Percentiles rank a stretch among this genome's conserved stretches.
Evolutionary conservation across 2,797 vertebrate genomes (phyloP).

Genomic region (Picus viridis): DNA sequence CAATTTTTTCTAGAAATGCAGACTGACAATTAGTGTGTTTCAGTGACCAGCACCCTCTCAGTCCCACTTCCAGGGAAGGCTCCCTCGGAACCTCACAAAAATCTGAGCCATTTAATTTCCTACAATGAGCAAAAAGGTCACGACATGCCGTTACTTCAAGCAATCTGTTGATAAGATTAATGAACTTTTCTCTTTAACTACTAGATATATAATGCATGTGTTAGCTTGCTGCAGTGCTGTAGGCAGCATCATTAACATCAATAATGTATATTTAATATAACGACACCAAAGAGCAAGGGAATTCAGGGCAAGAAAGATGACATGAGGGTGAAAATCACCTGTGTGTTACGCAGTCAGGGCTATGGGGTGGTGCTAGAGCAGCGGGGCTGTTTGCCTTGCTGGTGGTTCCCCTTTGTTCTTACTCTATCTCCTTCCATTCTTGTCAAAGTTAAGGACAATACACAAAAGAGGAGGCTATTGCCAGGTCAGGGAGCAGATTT

Average conservation of each 20-base stretch:
- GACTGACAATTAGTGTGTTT: neutral
- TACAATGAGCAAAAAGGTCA: conserved; percentile 8
- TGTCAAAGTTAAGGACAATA: conserved; percentile 26
- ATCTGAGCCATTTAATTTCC: neutral
- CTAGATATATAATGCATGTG: neutral
- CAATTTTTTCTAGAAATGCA: neutral
- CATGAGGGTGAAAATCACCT: neutral
- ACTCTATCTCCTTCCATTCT: conserved; percentile 1
- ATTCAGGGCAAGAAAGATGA: neutral
- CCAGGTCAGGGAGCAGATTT: conserved; percentile 9
- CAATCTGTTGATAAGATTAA: conserved; percentile 16
- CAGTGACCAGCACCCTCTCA: neutral
- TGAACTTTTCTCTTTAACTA: conserved; percentile 28
- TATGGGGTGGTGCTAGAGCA: accelerated
- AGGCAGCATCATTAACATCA: conserved; percentile 26
- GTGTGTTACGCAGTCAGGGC: neutral
- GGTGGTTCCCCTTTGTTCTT: neutral
- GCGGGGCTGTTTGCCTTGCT: neutral
- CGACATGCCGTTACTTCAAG: neutral
- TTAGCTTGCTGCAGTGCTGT: conserved; percentile 6
- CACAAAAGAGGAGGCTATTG: neutral
- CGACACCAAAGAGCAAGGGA: neutral
- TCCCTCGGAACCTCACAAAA: neutral
- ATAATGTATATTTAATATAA: conserved; percentile 21
- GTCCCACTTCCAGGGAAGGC: neutral